These are phyloP conservation scores for Hyphantria cunea DNA, from an alignment of 1,140 invertebrate genomes.

Conservation along the genomic window DNA sequence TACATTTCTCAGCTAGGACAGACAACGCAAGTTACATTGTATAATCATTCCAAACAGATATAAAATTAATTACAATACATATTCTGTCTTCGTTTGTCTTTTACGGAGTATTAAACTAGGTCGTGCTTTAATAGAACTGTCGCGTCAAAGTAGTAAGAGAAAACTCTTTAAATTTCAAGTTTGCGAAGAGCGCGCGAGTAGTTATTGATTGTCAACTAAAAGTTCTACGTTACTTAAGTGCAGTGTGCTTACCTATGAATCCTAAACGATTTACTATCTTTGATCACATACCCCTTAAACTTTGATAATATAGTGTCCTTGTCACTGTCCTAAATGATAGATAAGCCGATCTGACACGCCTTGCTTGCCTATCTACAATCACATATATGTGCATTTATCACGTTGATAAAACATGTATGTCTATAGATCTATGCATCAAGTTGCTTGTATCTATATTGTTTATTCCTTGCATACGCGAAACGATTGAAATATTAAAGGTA, in stretches of 20 bases:
- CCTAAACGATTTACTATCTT: conserved; percentile 7
- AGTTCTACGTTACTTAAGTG: conserved; percentile 3
- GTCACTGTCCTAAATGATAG: conserved; percentile 12
- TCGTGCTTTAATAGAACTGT: background rate
- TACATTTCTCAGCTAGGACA: background rate
- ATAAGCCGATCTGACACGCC: background rate
- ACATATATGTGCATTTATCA: conserved; percentile 11
- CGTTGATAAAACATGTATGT: conserved; percentile 4
- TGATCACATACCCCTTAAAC: conserved; percentile 7
- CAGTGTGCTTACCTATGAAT: conserved; percentile 21
- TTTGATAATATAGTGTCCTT: conserved; percentile 23
- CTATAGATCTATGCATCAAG: background rate
- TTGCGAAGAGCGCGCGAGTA: background rate
- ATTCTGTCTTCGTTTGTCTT: background rate
- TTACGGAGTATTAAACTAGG: background rate
- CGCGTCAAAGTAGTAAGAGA: background rate
- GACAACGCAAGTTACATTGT: background rate
- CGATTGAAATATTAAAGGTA: background rate
- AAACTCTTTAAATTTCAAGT: background rate
- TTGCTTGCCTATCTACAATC: background rate
- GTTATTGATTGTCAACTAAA: conserved; percentile 19
- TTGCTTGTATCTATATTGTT: background rate
- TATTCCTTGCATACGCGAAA: background rate
- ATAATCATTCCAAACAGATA: too few species aligned
- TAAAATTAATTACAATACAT: too few species aligned